Base-by-base conservation (phyloP, 2,888 invertebrate species). In the Epinotia brunnichana region DNA sequence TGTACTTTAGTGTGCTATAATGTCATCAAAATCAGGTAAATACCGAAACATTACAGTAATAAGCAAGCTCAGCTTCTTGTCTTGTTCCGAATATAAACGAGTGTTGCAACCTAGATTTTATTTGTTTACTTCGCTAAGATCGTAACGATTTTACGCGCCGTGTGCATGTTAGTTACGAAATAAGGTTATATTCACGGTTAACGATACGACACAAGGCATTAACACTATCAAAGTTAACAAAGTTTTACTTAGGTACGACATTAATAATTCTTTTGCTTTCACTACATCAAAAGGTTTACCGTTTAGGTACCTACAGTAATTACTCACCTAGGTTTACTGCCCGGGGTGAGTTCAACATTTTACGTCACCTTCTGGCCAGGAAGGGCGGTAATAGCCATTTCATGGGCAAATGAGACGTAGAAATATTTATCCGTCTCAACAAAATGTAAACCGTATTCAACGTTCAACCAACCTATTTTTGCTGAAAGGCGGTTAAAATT, bases 121-220 rank as follows among this genome's bases (percentile, higher is more conserved):
- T 66, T 66, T 66, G 66, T 66, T 66, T 66, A 66, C 66, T 56
- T 56, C 41, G 24, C 54, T 66, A 56, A 56, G 66, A 66, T 56
- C 66, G 35, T 56, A 66, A 66, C 39, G 39, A 41, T 66, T 21
- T 41, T 54, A 54, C n/a, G 54, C 35, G n/a, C 62, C 41, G 54
- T 54, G 39, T 66, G 54, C 54, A 66, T 24, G 64, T 64, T 39
- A 39, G 66, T 66, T 56, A 41, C 56, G 41, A 66, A 66, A 66
- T 56, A 56, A 56, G 41, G 39, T 56, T 56, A 66, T 41, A 39
- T 61, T 61, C 44, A 24, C 44, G 24, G 21, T 19, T 11, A 41
- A 64, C 54, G 21, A 35, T 39, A 66, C 56, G 54, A 41, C 66
- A 41, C 39, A 9, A 48, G 54, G 54, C 39, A 66, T 56, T 56